Evolutionary conservation across 2,113 vertebrate genomes (phyloP).

Genomic region (Callospermophilus lateralis): DNA sequence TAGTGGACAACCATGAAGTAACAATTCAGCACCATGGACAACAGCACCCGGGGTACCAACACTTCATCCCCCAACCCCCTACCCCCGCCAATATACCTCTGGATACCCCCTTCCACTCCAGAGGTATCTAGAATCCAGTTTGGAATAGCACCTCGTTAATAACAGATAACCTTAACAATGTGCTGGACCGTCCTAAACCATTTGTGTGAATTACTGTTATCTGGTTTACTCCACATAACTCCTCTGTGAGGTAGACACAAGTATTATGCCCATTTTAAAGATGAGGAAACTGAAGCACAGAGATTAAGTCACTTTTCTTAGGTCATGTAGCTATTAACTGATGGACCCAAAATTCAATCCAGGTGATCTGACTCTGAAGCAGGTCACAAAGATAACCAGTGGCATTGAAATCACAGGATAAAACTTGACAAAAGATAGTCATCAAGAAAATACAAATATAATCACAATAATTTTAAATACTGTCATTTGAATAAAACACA

Average conservation of each 20-base stretch:
- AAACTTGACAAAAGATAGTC: not conserved
- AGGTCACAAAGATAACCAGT: not conserved
- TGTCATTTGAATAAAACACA: not conserved
- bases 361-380: not conserved
- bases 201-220: not conserved
- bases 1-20: not conserved
- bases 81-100: not conserved
- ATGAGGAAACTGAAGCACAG: not conserved
- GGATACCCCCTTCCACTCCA: not conserved
- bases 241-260: not conserved
- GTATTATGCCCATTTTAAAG: conserved; percentile 37
- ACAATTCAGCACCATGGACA: conserved; percentile 68
- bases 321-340: not conserved
- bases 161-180: not conserved
- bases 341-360: not conserved
- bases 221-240: not conserved
- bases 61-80: not conserved
- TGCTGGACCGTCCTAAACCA: not conserved
- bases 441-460: not conserved
- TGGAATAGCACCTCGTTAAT: not conserved
- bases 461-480: not conserved
- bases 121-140: not conserved
- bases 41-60: not conserved
- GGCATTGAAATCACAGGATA: not conserved
- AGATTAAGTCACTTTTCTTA: not conserved